These are phyloP conservation scores for Trachythela sp. DNA, from an alignment of 64 coral and sea anemone species.

Conservation along the genomic window DNA sequence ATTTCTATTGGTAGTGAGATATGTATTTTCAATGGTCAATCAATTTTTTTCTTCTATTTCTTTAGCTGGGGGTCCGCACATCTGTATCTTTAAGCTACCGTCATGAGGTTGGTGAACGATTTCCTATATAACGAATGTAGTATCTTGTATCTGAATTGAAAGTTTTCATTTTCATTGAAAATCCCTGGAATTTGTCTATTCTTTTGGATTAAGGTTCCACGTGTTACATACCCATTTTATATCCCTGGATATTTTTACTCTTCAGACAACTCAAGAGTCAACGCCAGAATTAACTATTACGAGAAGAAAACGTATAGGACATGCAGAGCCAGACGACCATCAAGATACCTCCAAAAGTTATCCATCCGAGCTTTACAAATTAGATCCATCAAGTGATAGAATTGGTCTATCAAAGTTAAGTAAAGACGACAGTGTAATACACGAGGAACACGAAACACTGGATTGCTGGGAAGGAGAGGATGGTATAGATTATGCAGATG, in stretches of 20 bases:
- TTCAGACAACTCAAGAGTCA: neutral
- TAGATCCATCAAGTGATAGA: neutral
- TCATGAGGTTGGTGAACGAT: slow-evolving; percentile 35
- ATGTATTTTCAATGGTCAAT: too few relatives aligned
- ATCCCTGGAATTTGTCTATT: too few relatives aligned
- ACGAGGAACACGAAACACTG: neutral
- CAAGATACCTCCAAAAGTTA: neutral
- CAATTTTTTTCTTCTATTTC: neutral
- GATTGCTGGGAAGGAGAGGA: neutral
- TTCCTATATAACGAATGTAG: too few relatives aligned
- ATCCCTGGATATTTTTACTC: neutral
- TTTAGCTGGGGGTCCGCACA: slow-evolving; percentile 63
- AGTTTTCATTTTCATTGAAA: too few relatives aligned
- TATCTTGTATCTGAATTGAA: too few relatives aligned
- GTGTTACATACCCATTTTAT: too few relatives aligned
- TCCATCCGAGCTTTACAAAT: neutral
- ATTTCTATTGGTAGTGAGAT: too few relatives aligned
- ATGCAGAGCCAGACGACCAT: neutral
- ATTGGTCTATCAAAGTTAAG: neutral
- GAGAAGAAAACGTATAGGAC: neutral
- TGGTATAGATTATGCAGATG: neutral
- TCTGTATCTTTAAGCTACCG: slow-evolving; percentile 33
- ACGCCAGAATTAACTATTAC: neutral
- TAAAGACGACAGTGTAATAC: slow-evolving; percentile 6
- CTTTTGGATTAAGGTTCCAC: too few relatives aligned